phyloP scores from a whole-genome alignment of 2,113 vertebrate genomes.

The Ibidorhyncha struthersii region DNA sequence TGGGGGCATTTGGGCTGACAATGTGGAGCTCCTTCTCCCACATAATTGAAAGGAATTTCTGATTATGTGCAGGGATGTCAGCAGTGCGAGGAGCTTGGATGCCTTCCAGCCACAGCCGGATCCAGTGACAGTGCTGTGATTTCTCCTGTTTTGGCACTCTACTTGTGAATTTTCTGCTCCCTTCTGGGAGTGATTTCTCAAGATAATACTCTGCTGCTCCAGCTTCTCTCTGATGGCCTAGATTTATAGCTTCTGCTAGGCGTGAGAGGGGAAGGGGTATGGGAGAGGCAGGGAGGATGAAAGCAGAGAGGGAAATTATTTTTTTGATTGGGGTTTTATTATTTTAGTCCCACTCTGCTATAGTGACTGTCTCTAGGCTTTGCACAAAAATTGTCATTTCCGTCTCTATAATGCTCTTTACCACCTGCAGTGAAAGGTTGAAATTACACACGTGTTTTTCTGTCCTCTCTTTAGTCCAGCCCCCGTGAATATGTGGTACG shows the following conservation, averaged over 20 bases:
- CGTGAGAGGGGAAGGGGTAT: background rate
- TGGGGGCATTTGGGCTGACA: slow-evolving; percentile 66
- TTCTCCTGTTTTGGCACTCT: slow-evolving; percentile 61
- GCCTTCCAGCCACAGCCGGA: slow-evolving; percentile 64
- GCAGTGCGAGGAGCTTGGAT: slow-evolving; percentile 67
- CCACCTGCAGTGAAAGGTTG: slow-evolving; percentile 66
- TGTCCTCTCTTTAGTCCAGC: slow-evolving; percentile 56
- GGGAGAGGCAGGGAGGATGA: slow-evolving; percentile 15
- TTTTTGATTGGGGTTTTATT: slow-evolving; percentile 44
- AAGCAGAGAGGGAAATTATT: slow-evolving; percentile 53
- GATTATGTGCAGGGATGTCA: slow-evolving; percentile 76
- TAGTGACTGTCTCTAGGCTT: slow-evolving; percentile 9
- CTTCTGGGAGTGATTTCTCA: slow-evolving; percentile 74
- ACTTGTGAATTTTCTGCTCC: slow-evolving; percentile 72
- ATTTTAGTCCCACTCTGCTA: background rate
- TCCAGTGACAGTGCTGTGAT: slow-evolving; percentile 49
- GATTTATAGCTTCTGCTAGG: slow-evolving; percentile 46
- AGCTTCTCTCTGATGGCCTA: slow-evolving; percentile 61
- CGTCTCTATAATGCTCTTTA: slow-evolving; percentile 33
- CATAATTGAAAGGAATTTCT: slow-evolving; percentile 78
- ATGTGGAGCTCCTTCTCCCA: slow-evolving; percentile 69
- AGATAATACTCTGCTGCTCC: slow-evolving; percentile 66
- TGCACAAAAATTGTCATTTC: slow-evolving; percentile 53
- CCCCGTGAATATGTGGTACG: slow-evolving; percentile 58
- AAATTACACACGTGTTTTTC: slow-evolving; percentile 66